Evolutionary conservation across 2,113 vertebrate genomes (phyloP), one percentile per base, ranked within the genome.

Genomic region (Caranx ignobilis): DNA sequence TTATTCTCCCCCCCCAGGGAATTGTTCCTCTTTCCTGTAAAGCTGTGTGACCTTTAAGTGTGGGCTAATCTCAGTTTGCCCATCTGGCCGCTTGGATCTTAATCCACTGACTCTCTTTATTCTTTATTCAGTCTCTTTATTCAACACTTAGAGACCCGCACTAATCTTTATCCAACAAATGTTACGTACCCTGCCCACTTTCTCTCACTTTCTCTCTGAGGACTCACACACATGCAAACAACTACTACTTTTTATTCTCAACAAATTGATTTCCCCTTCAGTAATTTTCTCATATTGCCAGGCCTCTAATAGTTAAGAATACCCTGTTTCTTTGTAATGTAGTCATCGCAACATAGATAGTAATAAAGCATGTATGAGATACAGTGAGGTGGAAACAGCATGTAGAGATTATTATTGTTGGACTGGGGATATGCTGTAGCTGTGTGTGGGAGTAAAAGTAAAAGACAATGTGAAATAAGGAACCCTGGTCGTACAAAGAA

Each of bases 31-130:
- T 73, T 84, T 65, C 68, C 72, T 77, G 75, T 80, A 85, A 88
- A 85, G 71, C 79, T 66, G 56, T 41, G 61, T 65, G 77, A 88
- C 87, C 85, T 89, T 93, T 88, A 86, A 91, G 77, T 86, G 61
- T 75, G 64, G 63, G 69, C 81, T 89, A 89, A 90, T 90, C 90
- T 83, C 69, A 71, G 75, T 84, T 79, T 75, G 81, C 83, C 73
- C 35, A 67, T 86, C 77, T 87, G 75, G 34, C 76, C 61, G 83
- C 89, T 75, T 75, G 81, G 75, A 70, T 75, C 63, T 87, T 93
- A 88, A 92, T 91, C 83, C 89, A 91, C 88, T 84, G 70, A 88
- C 79, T 87, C 78, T 81, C 81, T 88, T 88, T 89, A 89, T 83
- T 86, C 76, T 86, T 76, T 59, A 87, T 90, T 83, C 83, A 91